Conservation (phyloP, 2,113 vertebrate species). For the Tympanuchus pallidicinctus region DNA sequence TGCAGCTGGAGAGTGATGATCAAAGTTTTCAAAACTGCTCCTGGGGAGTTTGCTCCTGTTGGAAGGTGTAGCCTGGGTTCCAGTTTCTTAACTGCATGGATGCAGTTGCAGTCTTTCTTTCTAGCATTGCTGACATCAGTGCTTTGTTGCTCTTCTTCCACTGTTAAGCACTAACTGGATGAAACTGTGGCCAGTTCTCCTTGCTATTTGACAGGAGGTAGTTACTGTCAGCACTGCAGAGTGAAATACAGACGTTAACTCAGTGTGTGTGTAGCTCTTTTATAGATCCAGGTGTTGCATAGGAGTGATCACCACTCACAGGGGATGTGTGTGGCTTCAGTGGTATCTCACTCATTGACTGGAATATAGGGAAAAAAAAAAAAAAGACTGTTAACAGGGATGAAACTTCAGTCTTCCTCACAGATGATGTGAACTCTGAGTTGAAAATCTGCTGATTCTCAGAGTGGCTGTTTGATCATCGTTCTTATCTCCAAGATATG, state of each 20-base stretch:
- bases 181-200: background rate
- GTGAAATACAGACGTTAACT: background rate
- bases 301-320: background rate
- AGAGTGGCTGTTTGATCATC: background rate
- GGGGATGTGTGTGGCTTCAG: background rate
- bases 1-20: background rate
- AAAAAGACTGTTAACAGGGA: too few species aligned
- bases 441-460: background rate
- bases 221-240: background rate
- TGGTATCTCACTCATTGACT: background rate
- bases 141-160: background rate
- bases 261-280: fast-evolving
- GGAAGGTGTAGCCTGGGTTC: background rate
- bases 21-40: background rate
- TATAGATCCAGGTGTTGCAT: background rate
- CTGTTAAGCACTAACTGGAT: background rate
- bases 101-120: background rate
- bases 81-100: background rate
- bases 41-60: background rate
- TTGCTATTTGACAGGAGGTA: background rate
- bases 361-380: background rate
- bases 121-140: background rate
- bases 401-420: background rate
- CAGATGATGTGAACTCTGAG: background rate
- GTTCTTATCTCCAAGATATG: background rate